Conservation (phyloP, 1,140 invertebrate genomes). For the Drosophila orena region DNA sequence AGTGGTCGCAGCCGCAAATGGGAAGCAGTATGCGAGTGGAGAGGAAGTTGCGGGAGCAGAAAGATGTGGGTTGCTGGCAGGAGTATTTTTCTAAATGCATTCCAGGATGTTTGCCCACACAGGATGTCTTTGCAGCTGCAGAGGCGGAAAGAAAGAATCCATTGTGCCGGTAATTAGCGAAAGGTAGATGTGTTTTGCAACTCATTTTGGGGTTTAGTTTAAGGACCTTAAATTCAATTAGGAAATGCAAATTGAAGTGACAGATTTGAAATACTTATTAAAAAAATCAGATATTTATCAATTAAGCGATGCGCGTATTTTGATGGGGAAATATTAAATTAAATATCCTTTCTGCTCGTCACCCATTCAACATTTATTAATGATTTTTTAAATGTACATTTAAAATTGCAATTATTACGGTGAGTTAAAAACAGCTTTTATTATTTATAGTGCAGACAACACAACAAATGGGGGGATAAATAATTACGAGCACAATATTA, state of each 20-base stretch:
- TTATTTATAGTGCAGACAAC: no score
- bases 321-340: no score
- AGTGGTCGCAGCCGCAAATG: slow-evolving; percentile 35
- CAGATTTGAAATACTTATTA: no score
- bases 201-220: slow-evolving; percentile 3
- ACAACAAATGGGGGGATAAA: no score
- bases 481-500: no score
- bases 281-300: no score
- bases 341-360: no score
- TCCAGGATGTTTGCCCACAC: slow-evolving; percentile 40
- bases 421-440: no score
- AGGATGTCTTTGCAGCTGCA: slow-evolving; percentile 33
- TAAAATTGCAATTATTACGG: no score
- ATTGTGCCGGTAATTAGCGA: slow-evolving; percentile 29
- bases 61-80: not conserved
- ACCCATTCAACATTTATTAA: no score
- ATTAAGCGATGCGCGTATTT: no score
- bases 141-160: slow-evolving; percentile 30
- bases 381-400: no score
- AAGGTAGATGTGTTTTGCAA: not conserved
- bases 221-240: not conserved
- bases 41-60: not conserved
- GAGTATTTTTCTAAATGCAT: slow-evolving; percentile 35
- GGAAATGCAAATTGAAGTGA: not conserved
- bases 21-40: not conserved